Conservation (phyloP, 1,140 invertebrate species). For the Chelonus insularis region DNA sequence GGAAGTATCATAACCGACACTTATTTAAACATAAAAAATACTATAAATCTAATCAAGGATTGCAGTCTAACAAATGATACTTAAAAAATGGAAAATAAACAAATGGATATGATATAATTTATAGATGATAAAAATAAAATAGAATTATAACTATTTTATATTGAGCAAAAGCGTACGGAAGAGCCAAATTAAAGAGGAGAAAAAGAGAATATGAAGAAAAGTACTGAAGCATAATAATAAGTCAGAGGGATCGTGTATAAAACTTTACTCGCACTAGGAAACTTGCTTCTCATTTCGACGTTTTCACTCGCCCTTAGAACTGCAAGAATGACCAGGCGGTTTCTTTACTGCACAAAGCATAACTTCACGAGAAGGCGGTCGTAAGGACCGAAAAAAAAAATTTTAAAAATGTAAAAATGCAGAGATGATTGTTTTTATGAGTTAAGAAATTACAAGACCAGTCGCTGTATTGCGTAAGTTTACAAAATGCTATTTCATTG, state of each 20-base stretch:
- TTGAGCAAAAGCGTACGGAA: not conserved
- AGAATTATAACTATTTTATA: not conserved
- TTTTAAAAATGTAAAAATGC: not conserved
- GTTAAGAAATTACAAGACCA: constrained; percentile 18
- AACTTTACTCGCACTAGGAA: constrained; percentile 18
- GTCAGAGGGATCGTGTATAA: constrained; percentile 27
- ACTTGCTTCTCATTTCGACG: constrained; percentile 14
- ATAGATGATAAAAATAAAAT: too few species aligned
- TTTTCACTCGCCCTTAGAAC: constrained; percentile 22
- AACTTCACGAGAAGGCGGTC: not conserved
- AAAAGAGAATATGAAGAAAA: constrained; percentile 17
- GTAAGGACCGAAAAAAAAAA: not conserved
- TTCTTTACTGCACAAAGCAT: constrained; percentile 12
- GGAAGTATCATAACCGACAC: too few species aligned
- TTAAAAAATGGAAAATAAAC: too few species aligned
- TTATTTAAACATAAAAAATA: too few species aligned
- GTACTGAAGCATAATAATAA: constrained; percentile 15
- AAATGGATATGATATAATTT: too few species aligned
- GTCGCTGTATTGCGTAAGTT: constrained; percentile 9
- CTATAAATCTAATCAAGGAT: too few species aligned
- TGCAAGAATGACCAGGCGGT: constrained; percentile 19
- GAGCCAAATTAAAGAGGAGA: not conserved
- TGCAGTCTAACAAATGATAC: too few species aligned
- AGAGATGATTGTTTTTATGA: constrained; percentile 6
- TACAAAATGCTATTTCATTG: constrained; percentile 22